These are phyloP conservation scores for Suncus etruscus DNA, from an alignment of 2,113 vertebrate genomes.

Conservation along the genomic window DNA sequence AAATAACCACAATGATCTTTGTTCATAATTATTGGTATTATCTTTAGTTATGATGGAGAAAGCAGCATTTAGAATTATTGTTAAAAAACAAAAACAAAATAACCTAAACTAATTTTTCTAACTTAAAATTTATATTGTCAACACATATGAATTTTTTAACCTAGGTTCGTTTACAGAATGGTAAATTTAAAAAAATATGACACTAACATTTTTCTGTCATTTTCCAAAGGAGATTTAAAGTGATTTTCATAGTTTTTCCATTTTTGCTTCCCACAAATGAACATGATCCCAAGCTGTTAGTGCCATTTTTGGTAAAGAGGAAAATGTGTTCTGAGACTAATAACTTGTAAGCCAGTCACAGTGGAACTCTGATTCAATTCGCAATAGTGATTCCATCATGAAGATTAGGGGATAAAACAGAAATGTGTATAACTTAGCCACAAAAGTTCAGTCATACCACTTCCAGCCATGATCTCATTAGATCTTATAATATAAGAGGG, in stretches of 20 bases:
- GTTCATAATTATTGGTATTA: constrained; percentile 41
- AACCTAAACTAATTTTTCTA: constrained; percentile 28
- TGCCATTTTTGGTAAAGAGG: constrained; percentile 80
- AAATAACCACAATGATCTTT: constrained; percentile 23
- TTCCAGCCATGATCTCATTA: constrained; percentile 81
- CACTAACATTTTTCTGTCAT: constrained; percentile 40
- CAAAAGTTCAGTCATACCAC: constrained; percentile 73
- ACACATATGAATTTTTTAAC: constrained; percentile 32
- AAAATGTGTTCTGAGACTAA: constrained; percentile 77
- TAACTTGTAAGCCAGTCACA: constrained; percentile 75
- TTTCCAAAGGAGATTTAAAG: constrained; percentile 68
- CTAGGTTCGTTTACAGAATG: constrained; percentile 53
- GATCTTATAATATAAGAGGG: constrained; percentile 63
- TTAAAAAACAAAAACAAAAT: neutral
- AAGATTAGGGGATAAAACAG: constrained; percentile 77
- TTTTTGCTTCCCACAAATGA: constrained; percentile 70
- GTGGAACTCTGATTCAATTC: constrained; percentile 77
- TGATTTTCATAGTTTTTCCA: constrained; percentile 62
- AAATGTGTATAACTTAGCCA: constrained; percentile 77
- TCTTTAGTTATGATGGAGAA: constrained; percentile 43
- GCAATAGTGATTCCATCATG: constrained; percentile 81
- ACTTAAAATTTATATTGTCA: constrained; percentile 59
- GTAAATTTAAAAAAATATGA: constrained; percentile 56
- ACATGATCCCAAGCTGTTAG: constrained; percentile 65
- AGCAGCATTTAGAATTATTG: neutral